Evolutionary conservation across 1,140 invertebrate genomes (phyloP).

Genomic region (Aradophagus sp.): DNA sequence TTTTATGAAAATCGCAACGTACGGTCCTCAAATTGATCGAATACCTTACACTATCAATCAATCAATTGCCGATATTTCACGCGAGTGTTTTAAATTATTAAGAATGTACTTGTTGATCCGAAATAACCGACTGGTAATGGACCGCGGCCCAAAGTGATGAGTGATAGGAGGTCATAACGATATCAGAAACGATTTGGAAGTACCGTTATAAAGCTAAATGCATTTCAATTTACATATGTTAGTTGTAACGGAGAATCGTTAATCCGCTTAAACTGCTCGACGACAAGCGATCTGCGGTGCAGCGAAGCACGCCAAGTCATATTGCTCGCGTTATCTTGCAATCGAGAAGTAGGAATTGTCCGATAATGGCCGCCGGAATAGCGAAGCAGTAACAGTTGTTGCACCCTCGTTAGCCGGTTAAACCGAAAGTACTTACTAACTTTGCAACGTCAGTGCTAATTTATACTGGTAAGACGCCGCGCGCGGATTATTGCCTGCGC

Average conservation of each 20-base stretch:
- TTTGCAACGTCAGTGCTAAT: constrained; percentile 35
- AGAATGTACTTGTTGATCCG: constrained; percentile 3
- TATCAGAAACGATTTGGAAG: constrained; percentile 30
- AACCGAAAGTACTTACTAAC: constrained; percentile 53
- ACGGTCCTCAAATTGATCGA: too few species aligned
- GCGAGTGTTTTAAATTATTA: not conserved
- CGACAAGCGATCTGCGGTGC: constrained; percentile 47
- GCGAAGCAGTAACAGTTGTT: constrained; percentile 60
- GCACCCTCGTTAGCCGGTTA: constrained; percentile 58
- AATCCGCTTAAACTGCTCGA: constrained; percentile 56
- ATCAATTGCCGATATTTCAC: not conserved
- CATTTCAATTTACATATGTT: constrained; percentile 58
- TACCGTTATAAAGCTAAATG: constrained; percentile 48
- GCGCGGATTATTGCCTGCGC: constrained; percentile 8
- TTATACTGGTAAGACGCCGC: constrained; percentile 39
- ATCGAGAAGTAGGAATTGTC: constrained; percentile 61
- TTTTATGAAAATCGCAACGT: too few species aligned
- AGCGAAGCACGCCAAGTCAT: constrained; percentile 50
- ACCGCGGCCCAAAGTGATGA: constrained; percentile 12
- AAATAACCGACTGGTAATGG: constrained; percentile 19
- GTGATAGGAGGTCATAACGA: constrained; percentile 27
- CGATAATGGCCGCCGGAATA: constrained; percentile 60
- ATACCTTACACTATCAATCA: too few species aligned
- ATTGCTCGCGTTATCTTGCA: constrained; percentile 60
- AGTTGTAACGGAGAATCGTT: constrained; percentile 60